Conservation (phyloP, 2,797 vertebrate genomes). For the Cynodonichthys magdalenae region DNA sequence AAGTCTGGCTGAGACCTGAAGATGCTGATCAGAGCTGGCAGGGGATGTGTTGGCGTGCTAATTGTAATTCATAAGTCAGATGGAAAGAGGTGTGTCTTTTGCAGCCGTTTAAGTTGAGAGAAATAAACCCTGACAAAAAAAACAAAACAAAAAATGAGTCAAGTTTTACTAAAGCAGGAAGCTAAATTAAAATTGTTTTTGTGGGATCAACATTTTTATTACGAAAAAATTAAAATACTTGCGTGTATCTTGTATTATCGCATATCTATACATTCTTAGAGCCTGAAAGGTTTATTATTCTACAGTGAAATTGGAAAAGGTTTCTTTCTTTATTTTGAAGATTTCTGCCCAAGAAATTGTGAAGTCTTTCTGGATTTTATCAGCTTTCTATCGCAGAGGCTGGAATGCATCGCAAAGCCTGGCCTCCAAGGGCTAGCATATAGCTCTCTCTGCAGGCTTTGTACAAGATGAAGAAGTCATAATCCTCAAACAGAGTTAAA, state of each 20-base stretch:
- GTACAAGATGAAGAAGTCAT: constrained; percentile 86
- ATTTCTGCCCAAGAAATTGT: constrained; percentile 46
- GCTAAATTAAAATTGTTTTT: constrained; percentile 16
- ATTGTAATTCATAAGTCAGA: constrained; percentile 66
- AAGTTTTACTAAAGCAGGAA: constrained; percentile 10
- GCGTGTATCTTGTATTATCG: background rate
- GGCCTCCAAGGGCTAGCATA: constrained; percentile 76
- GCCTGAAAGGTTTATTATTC: constrained; percentile 22
- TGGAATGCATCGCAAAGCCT: constrained; percentile 73
- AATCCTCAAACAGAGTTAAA: constrained; percentile 89
- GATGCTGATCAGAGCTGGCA: constrained; percentile 53
- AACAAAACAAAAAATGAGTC: background rate
- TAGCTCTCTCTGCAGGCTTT: constrained; percentile 80
- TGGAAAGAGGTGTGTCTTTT: constrained; percentile 46
- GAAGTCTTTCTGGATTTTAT: constrained; percentile 71
- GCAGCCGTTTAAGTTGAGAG: constrained; percentile 28
- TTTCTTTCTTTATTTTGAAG: constrained; percentile 66
- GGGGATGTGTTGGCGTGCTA: constrained; percentile 51
- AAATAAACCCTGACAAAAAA: constrained; percentile 12
- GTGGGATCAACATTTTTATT: background rate
- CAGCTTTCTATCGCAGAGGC: constrained; percentile 60
- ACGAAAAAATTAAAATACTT: background rate
- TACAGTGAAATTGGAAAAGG: constrained; percentile 41
- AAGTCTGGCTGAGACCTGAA: constrained; percentile 45
- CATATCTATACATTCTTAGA: constrained; percentile 15